Evolutionary conservation across 1,140 invertebrate species (phyloP), one percentile per base, ranked within the genome.

Genomic region (Atta colombica): DNA sequence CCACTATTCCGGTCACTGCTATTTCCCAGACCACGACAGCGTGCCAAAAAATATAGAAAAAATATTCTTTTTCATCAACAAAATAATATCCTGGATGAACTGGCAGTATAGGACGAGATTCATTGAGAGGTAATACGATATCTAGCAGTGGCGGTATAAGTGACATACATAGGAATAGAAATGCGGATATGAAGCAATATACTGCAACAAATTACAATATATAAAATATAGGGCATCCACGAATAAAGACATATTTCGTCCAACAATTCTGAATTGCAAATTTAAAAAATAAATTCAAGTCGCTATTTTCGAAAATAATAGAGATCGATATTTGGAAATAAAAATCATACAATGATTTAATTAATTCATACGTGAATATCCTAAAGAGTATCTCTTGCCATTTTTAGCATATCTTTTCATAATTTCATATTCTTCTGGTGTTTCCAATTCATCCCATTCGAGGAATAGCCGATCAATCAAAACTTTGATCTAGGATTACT

Each of bases 41-140:
- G 6, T 81, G 58, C 3, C n/a, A 68, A 6, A 51, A 82, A 28
- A 80, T 81, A 10, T 25, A 45, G n/a, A 21, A 60, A 5, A 81
- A 87, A 39, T 88, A 63, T 65, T 88, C 12, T 45, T 25, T 71
- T n/a, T 87, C 68, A 14, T 87, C 66, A 14, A 87, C 14, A 18
- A 86, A 87, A 12, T 88, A 88, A 21, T 86, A 28, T 21, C 49
- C 77, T n/a, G 66, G 35, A n/a, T 66, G 12, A 2, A 51, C 31
- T 14, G 60, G 16, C 5, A 69, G 5, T 45, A 77, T 18, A 18
- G 74, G 65, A 8, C 82, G 82, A 45, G 87, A 63, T 63, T 71
- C 74, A 53, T 88, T 88, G 3, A 88, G 45, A 12, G 85, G 85
- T 39, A 74, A 18, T 51, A 87, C 39, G 6, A 68, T 18, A 58